A percentile compares a stretch with the other conserved stretches of the same genome.
phyloP scores from a whole-genome alignment of 2,888 invertebrate species.

The Pachydiplax longipennis region DNA sequence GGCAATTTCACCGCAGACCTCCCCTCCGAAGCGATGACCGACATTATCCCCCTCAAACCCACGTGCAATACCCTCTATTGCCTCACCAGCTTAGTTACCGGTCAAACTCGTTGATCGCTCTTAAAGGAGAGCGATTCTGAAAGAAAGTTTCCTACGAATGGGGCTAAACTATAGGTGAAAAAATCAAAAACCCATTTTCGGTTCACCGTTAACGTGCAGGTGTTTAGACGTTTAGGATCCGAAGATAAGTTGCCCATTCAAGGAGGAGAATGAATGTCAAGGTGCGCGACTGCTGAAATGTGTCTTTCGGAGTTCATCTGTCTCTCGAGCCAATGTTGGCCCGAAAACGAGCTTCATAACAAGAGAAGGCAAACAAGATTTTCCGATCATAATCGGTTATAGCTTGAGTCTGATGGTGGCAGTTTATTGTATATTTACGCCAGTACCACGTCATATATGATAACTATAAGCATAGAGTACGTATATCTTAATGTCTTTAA shows the following conservation, averaged over 20 bases:
- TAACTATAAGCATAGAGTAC: too few species aligned
- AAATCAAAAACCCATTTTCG: not conserved
- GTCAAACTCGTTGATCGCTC: slow-evolving; percentile 26
- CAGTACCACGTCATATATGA: too few species aligned
- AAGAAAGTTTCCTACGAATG: not conserved
- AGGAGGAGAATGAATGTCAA: not conserved
- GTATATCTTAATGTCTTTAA: too few species aligned
- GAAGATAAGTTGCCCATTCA: not conserved
- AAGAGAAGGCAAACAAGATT: too few species aligned
- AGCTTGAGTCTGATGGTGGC: too few species aligned
- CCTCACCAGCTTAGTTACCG: slow-evolving; percentile 26
- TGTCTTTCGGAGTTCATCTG: not conserved
- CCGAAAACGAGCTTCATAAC: too few species aligned
- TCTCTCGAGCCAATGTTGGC: too few species aligned
- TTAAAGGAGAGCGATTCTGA: not conserved
- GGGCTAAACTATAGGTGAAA: not conserved
- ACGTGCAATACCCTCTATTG: slow-evolving; percentile 3
- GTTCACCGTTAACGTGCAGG: not conserved
- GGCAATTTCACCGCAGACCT: not conserved
- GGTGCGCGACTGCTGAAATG: not conserved
- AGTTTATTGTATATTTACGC: too few species aligned
- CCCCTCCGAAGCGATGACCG: not conserved
- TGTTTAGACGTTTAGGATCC: not conserved
- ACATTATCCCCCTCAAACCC: not conserved
- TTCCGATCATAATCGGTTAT: too few species aligned